These are phyloP conservation scores for Matsumurasca onukii DNA, from an alignment of 1,140 invertebrate species.

Conservation along the genomic window DNA sequence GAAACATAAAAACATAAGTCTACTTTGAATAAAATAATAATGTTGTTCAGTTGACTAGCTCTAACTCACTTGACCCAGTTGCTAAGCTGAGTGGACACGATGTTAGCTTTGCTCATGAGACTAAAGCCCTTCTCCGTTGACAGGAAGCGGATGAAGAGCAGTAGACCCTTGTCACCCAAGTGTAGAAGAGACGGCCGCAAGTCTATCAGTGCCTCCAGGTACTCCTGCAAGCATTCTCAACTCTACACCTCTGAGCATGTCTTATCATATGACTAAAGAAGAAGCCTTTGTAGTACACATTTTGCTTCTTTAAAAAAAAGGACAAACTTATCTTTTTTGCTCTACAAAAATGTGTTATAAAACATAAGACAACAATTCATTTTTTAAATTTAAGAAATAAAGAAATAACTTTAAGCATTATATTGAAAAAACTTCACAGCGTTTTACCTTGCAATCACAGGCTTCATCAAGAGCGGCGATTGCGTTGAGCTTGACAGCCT, in stretches of 20 bases:
- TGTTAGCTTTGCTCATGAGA: constrained; percentile 64
- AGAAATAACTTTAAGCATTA: neutral
- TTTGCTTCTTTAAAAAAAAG: no score
- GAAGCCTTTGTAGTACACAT: no score
- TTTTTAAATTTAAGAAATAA: no score
- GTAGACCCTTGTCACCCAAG: constrained; percentile 78
- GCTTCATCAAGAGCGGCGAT: constrained; percentile 88
- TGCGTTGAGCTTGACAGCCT: constrained; percentile 73
- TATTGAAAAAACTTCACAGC: neutral
- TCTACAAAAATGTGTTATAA: no score
- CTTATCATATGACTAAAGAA: no score
- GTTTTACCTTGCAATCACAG: constrained; percentile 73
- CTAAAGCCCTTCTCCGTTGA: constrained; percentile 72
- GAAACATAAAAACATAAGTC: no score
- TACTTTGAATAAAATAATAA: no score
- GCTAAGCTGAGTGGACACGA: constrained; percentile 69
- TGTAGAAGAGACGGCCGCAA: constrained; percentile 72
- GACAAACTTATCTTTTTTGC: no score
- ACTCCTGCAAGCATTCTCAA: constrained; percentile 61
- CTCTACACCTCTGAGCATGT: no score
- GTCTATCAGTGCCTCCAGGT: constrained; percentile 75
- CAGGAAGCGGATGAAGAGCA: constrained; percentile 80
- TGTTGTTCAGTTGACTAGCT: no score
- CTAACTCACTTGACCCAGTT: constrained; percentile 63
- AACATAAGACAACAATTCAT: no score